A percentile compares a stretch with the other conserved stretches of the same genome.
phyloP scores from a whole-genome alignment of 2,888 invertebrate genomes.

The Sphecodes monilicornis region DNA sequence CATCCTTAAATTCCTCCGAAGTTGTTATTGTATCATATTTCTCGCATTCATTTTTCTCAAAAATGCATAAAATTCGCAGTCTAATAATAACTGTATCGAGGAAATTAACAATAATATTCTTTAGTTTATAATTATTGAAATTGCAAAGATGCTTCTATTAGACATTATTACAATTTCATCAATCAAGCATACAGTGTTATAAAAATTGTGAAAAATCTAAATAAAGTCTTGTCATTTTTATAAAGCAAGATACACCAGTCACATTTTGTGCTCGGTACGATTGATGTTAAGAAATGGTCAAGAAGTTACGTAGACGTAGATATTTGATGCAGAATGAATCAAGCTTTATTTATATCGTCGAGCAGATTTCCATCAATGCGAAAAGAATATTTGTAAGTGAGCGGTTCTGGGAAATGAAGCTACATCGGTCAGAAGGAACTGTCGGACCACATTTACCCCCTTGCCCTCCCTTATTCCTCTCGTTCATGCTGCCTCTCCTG shows the following conservation, averaged over 20 bases:
- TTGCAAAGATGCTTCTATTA: too few relatives aligned
- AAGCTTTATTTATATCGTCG: neutral
- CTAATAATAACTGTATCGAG: too few relatives aligned
- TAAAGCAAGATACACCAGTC: neutral
- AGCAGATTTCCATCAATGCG: neutral
- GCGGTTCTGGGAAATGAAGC: constrained; percentile 54
- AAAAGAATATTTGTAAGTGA: constrained; percentile 36
- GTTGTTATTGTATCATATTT: too few relatives aligned
- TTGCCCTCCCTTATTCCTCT: constrained; percentile 60
- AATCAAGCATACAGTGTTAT: neutral
- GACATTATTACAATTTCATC: neutral
- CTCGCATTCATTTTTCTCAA: too few relatives aligned
- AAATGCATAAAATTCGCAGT: too few relatives aligned
- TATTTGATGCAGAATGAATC: neutral
- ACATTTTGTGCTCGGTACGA: neutral
- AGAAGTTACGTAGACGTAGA: neutral
- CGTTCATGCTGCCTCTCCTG: constrained; percentile 73
- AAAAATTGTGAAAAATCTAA: neutral
- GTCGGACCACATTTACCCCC: constrained; percentile 66
- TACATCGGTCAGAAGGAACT: constrained; percentile 62
- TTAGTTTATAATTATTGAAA: too few relatives aligned
- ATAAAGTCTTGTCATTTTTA: neutral
- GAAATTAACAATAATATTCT: too few relatives aligned
- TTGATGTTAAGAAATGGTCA: neutral
- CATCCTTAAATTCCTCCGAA: too few relatives aligned